Evolutionary conservation across 2,888 invertebrate species (phyloP).

Genomic region (Ophion ellenae): DNA sequence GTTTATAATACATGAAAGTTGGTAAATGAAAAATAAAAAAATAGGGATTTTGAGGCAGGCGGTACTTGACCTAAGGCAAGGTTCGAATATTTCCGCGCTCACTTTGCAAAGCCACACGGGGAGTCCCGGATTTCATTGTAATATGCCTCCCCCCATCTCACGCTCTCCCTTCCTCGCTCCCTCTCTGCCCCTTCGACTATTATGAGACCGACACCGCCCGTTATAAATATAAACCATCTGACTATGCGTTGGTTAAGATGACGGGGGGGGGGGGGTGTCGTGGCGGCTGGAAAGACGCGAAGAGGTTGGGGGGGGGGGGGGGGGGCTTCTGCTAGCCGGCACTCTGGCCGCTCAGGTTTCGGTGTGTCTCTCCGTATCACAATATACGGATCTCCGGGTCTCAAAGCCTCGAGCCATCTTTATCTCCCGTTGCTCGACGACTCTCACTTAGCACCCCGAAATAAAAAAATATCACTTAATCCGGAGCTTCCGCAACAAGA

Average conservation of each 20-base stretch:
- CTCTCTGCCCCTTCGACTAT: slow-evolving; percentile 72
- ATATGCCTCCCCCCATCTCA: not conserved
- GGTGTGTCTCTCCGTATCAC: slow-evolving; percentile 75
- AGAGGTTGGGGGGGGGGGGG: not conserved
- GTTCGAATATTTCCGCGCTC: slow-evolving; percentile 65
- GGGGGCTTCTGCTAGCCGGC: slow-evolving; percentile 60
- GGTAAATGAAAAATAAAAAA: too few relatives aligned
- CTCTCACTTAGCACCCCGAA: not conserved
- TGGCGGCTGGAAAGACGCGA: not conserved
- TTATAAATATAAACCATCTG: slow-evolving; percentile 81
- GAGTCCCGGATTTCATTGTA: slow-evolving; percentile 45
- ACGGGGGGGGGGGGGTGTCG: slow-evolving; percentile 31
- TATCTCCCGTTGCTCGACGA: not conserved
- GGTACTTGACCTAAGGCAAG: slow-evolving; percentile 77
- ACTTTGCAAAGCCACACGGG: slow-evolving; percentile 71
- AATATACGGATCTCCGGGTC: slow-evolving; percentile 74
- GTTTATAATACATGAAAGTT: too few relatives aligned
- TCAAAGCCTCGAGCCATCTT: slow-evolving; percentile 61
- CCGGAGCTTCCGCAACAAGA: too few relatives aligned
- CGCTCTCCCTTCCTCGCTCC: not conserved
- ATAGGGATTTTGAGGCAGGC: not conserved
- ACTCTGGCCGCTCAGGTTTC: slow-evolving; percentile 80
- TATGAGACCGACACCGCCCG: slow-evolving; percentile 77
- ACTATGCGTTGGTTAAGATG: slow-evolving; percentile 73
- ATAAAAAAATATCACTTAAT: not conserved